Conservation (phyloP, 2,113 vertebrate species). For the Rhabdomys dilectus region DNA sequence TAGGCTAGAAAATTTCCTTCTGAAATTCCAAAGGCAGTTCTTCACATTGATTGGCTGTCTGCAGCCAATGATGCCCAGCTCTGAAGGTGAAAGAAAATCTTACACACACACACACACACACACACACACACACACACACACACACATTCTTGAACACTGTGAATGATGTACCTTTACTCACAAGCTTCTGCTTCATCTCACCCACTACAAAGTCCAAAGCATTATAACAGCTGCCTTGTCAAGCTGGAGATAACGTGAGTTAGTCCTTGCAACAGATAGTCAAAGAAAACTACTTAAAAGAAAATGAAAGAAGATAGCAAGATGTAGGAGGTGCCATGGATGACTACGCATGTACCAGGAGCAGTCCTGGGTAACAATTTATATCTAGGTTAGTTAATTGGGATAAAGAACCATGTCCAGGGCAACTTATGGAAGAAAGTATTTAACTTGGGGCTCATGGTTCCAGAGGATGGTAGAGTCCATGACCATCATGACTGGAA, state of each 20-base stretch:
- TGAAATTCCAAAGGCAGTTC: conserved; percentile 31
- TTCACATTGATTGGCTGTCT: not conserved
- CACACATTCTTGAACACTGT: not conserved
- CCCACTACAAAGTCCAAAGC: not conserved
- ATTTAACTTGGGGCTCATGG: not conserved
- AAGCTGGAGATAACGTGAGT: not conserved
- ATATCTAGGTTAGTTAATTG: no score
- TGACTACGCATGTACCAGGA: no score
- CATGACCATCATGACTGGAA: not conserved
- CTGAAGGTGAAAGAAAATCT: not conserved
- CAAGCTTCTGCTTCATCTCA: not conserved
- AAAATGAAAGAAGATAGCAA: not conserved
- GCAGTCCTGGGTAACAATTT: no score
- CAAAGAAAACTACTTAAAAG: not conserved
- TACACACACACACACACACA: not conserved
- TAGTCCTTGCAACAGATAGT: not conserved
- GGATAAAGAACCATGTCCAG: not conserved
- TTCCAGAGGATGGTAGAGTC: not conserved
- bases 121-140: not conserved
- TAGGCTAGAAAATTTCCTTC: conserved; percentile 26
- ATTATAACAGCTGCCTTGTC: not conserved
- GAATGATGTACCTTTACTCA: not conserved
- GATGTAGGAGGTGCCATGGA: no score
- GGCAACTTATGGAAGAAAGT: not conserved
- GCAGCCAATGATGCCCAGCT: not conserved